Evolutionary conservation across 2,888 invertebrate species (phyloP), one percentile per base, ranked within the genome.

Genomic region (Marronus borbonicus): DNA sequence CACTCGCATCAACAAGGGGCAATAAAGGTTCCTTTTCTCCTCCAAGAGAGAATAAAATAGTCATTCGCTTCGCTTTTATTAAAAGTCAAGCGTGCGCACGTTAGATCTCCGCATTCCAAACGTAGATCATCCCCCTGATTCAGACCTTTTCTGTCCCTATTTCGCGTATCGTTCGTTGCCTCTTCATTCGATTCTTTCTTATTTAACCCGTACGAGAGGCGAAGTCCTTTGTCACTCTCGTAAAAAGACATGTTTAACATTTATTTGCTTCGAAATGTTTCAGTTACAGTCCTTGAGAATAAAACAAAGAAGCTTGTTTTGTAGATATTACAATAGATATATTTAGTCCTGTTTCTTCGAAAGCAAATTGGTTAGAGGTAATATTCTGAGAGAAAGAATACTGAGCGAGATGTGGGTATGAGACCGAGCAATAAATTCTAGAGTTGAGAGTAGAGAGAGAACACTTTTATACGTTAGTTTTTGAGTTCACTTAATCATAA

Each of bases 41-140:
- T 72, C 72, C 72, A 58, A 72, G 39, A 72, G 72, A 83, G 84
- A 86, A 86, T 86, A 86, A 87, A 87, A 87, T 85, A 86, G 85
- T 86, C 86, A 86, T 87, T 87, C 86, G 86, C 85, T 83, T 83
- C 84, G 85, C 85, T 86, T 87, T 86, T 87, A 87, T 86, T 87
- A 87, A 87, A 87, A 87, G 86, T 87, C 86, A 86, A 86, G 86
- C 87, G 86, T 87, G 86, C 86, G 86, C 86, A 86, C 86, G 86
- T 85, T 86, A 58, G 72, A 72, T 72, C 72, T 72, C 58, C 72
- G 72, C 72, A 72, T 72, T 72, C 72, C 72, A 58, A 36, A 72
- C 39, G 60, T 72, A 72, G 84, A 80, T 64, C 83, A 82, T 79
- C 84, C 84, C 83, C 81, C 80, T 81, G 81, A 85, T 85, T 85